Conservation (phyloP, 2,113 vertebrate genomes). For the Epinephelus cyanopodus region DNA sequence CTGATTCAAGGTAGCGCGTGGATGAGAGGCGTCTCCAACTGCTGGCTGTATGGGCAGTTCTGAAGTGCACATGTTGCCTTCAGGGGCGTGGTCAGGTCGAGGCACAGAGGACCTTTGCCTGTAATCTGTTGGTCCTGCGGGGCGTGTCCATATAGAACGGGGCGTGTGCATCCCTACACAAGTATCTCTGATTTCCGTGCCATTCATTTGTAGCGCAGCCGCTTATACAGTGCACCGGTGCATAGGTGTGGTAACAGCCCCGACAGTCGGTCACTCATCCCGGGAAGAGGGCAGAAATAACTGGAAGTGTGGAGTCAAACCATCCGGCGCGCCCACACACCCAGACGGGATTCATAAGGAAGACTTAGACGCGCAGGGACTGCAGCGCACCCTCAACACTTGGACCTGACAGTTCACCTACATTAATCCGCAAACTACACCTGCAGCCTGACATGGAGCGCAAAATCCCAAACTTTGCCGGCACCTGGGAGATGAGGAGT, state of each 20-base stretch:
- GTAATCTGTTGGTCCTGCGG: constrained; percentile 32
- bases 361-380: constrained; percentile 27
- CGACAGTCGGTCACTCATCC: constrained; percentile 35
- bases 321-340: not conserved
- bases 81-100: constrained; percentile 57
- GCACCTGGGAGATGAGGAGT: constrained; percentile 92
- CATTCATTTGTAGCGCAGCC: constrained; percentile 69
- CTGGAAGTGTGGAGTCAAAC: constrained; percentile 20
- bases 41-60: not conserved
- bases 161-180: constrained; percentile 64
- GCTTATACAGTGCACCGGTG: constrained; percentile 48
- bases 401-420: constrained; percentile 50
- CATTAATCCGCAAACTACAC: not conserved
- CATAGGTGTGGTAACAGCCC: constrained; percentile 45
- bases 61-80: constrained; percentile 49
- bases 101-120: constrained; percentile 8
- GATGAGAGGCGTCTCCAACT: constrained; percentile 37
- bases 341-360: not conserved
- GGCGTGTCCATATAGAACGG: constrained; percentile 66
- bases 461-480: constrained; percentile 90
- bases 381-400: constrained; percentile 15
- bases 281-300: constrained; percentile 20
- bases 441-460: constrained; percentile 78
- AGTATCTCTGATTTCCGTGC: constrained; percentile 55
- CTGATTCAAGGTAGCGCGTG: constrained; percentile 23